phyloP scores from a whole-genome alignment of 2,888 invertebrate species.

The Griposia aprilina region DNA sequence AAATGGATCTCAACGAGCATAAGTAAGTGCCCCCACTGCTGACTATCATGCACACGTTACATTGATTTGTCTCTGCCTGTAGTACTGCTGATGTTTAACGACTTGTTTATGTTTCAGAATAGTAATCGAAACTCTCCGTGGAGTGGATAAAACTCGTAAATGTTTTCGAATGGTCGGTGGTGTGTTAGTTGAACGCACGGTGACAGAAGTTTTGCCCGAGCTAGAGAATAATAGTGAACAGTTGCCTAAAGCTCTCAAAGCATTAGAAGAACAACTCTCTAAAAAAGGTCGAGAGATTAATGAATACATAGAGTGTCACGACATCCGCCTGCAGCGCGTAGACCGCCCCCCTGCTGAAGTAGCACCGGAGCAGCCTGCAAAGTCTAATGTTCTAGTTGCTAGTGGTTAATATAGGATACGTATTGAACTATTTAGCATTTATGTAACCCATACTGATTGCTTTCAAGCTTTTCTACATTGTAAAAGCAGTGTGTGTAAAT shows the following conservation, averaged over 20 bases:
- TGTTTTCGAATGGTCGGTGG: slow-evolving; percentile 98
- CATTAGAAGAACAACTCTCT: slow-evolving; percentile 94
- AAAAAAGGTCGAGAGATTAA: slow-evolving; percentile 97
- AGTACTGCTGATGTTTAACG: slow-evolving; percentile 11
- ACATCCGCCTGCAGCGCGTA: slow-evolving; percentile 94
- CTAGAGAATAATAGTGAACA: slow-evolving; percentile 95
- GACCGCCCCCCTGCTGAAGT: slow-evolving; percentile 75
- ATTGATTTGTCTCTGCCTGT: too few relatives aligned
- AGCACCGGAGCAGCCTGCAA: slow-evolving; percentile 75
- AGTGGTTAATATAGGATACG: slow-evolving; percentile 74
- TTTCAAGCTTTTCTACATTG: slow-evolving; percentile 22
- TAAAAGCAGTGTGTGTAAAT: slow-evolving; percentile 13
- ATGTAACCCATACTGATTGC: slow-evolving; percentile 21
- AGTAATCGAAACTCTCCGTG: slow-evolving; percentile 97
- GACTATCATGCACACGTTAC: not conserved
- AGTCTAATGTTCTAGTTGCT: slow-evolving; percentile 90
- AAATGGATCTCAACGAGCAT: slow-evolving; percentile 98
- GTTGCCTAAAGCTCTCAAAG: slow-evolving; percentile 94
- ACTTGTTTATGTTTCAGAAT: slow-evolving; percentile 91
- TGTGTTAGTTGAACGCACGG: slow-evolving; percentile 97
- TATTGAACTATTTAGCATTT: not conserved
- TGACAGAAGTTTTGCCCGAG: slow-evolving; percentile 97
- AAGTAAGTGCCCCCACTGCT: slow-evolving; percentile 91
- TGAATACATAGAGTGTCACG: slow-evolving; percentile 97
- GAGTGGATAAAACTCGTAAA: slow-evolving; percentile 95